Base-by-base conservation (phyloP, 2,113 vertebrate genomes). In the Puffinus mauretanicus region DNA sequence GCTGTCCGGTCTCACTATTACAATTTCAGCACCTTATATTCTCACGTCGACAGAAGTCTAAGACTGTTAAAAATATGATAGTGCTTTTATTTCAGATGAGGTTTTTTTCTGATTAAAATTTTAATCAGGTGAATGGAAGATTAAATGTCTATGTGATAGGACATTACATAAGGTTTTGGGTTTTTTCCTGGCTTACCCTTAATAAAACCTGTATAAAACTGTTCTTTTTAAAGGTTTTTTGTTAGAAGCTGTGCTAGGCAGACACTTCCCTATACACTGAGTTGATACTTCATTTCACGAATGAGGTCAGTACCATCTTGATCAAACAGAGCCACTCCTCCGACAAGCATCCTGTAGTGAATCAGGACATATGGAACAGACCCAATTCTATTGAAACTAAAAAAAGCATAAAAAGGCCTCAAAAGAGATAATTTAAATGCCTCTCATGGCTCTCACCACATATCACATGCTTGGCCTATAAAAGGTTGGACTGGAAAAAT, bases 321-420 rank as follows among this genome's bases (percentile, higher is more conserved):
- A 95, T 94, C 93, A 91, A 94, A 96, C 87, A 77, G 62, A 96
- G 90, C 52, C 92, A 90, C 96, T 96, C 92, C 93, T 95, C 66
- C 0, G 0, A 77, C 49, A 95, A 92, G 92, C 87, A 94, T 88
- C 96, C 92, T 94, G 82, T 82, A 93, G 85, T 82, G 94, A 96
- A 91, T 90, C 90, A 94, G 92, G 90, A 95, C 94, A 85, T 73
- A 88, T 57, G 90, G 90, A 96, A 85, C 66, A 94, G 94, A 82
- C 84, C 54, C 85, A 94, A 42, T 92, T 94, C 88, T 73, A 88
- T 11, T 93, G 78, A 77, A 96, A 93, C 95, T 95, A 93, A 95
- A 96, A 96, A 93, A 95, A 94, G 76, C 88, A 93, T 75, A 66
- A 81, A 88, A 81, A 95, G 82, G 42, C 79, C 88, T 96, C 92